Base-by-base conservation (phyloP, 1,140 invertebrate species). In the Campodea augens region DNA sequence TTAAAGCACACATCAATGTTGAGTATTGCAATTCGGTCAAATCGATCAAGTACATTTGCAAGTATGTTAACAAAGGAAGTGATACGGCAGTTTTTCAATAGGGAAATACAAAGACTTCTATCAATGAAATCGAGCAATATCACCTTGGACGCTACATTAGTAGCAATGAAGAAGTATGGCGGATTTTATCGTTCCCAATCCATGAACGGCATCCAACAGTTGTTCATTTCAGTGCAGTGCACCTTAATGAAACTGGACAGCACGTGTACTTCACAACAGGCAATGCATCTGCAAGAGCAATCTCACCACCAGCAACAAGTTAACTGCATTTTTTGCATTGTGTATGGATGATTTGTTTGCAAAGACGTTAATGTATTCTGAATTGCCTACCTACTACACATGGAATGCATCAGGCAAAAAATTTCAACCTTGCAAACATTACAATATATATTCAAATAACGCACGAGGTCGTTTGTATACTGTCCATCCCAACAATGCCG, bases 141-240 rank as follows among this genome's bases (percentile, higher is more conserved):
- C n/a, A n/a, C n/a, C n/a, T n/a, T n/a, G n/a, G n/a, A n/a, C n/a
- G n/a, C n/a, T n/a, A n/a, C n/a, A n/a, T n/a, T n/a, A n/a, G n/a
- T n/a, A n/a, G n/a, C n/a, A n/a, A n/a, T n/a, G n/a, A n/a, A n/a
- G n/a, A n/a, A n/a, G n/a, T n/a, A n/a, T n/a, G n/a, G n/a, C n/a
- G n/a, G n/a, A n/a, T n/a, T n/a, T n/a, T n/a, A n/a, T n/a, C n/a
- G n/a, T 56, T 51, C 20, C 49, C 51, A n/a, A 56, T 66, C 23
- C 59, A 62, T 41, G 55, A 63, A 44, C 39, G 54, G 23, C 49
- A 55, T 47, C 62, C 61, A 38, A 21, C 57, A 32, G 56, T 66
- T 39, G 21, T 54, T n/a, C 54, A 60, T 44, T 46, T 63, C 38
- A n/a, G n/a, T n/a, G 44, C 48, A 21, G 50, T 65, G n/a, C 56